Evolutionary conservation across 2,113 vertebrate species (phyloP).

Genomic region (Bufo bufo): DNA sequence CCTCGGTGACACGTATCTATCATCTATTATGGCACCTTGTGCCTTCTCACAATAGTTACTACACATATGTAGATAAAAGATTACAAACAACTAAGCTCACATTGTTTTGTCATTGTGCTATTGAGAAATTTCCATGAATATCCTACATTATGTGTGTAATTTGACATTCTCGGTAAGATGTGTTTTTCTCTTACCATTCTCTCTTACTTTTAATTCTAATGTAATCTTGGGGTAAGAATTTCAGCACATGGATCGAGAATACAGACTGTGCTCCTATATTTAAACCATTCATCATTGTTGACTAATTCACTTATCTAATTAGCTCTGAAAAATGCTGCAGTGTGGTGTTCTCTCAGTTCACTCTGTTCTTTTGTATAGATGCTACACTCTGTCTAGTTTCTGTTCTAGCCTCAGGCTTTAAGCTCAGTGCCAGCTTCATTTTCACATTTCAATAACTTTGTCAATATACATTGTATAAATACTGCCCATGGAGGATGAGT

Average conservation of each 20-base stretch:
- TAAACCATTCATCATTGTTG: slow-evolving; percentile 4
- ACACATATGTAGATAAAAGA: too few species aligned
- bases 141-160: neutral
- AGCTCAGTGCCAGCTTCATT: neutral
- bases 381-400: slow-evolving; percentile 1
- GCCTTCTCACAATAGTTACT: too few species aligned
- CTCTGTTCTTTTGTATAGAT: slow-evolving; percentile 19
- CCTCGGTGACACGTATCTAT: too few species aligned
- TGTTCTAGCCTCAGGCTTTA: slow-evolving; percentile 19
- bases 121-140: neutral
- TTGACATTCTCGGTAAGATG: neutral
- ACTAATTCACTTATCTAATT: slow-evolving; percentile 24
- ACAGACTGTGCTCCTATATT: neutral
- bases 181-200: too few species aligned
- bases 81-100: too few species aligned
- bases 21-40: too few species aligned
- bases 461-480: neutral
- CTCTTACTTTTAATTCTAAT: neutral
- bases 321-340: slow-evolving; percentile 10
- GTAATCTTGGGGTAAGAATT: neutral
- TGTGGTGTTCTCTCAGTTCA: neutral
- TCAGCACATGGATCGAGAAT: neutral
- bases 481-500: slow-evolving; percentile 11
- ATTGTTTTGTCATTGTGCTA: too few species aligned
- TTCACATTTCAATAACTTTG: slow-evolving; percentile 20